These are phyloP conservation scores for Antheraea assamensis DNA, from an alignment of 2,888 invertebrate species.

Conservation along the genomic window DNA sequence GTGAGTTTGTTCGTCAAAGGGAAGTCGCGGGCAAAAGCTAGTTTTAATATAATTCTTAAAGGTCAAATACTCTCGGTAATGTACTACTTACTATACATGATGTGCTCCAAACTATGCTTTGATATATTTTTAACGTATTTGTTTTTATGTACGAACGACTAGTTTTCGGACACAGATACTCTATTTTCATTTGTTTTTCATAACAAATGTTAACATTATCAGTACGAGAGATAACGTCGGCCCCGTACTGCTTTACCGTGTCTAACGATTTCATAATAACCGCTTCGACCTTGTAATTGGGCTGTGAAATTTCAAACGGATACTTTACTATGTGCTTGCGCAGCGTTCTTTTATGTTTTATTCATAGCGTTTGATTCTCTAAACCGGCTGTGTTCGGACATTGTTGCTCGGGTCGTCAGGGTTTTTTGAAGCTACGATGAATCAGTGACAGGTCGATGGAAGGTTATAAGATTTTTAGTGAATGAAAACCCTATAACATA, in stretches of 20 bases:
- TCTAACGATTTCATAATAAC: slow-evolving; percentile 32
- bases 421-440: background rate
- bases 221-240: background rate
- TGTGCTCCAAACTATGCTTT: no score
- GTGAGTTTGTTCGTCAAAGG: no score
- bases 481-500: background rate
- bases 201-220: background rate
- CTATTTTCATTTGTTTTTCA: background rate
- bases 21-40: no score
- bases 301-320: background rate
- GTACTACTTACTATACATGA: no score
- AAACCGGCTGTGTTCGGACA: background rate
- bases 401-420: background rate
- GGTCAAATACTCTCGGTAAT: no score
- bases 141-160: no score
- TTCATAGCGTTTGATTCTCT: background rate
- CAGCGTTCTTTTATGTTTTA: background rate
- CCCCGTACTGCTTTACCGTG: background rate
- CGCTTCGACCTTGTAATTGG: slow-evolving; percentile 30
- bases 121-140: no score
- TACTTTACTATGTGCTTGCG: background rate
- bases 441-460: background rate
- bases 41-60: no score
- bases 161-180: background rate
- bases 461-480: background rate